Base-by-base conservation (phyloP, 1,140 invertebrate genomes). In the Cephus cinctus region DNA sequence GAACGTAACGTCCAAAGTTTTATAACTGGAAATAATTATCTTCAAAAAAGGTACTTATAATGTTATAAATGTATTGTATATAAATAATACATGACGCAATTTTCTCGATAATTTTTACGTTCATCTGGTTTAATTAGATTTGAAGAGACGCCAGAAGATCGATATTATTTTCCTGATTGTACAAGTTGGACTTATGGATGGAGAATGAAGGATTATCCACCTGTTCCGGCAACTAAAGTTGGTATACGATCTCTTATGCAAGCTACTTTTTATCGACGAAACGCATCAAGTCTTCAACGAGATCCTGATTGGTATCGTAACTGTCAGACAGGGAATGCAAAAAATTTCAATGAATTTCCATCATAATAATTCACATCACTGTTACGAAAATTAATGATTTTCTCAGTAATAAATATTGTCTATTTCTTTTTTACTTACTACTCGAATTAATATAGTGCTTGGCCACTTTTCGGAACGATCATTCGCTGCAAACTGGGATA, bases 141-240 rank as follows among this genome's bases (percentile, higher is more conserved):
- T 16, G 64, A 71, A 49, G 30, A 63, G 12, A 36, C 36, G 4
- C 66, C 69, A 2, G 69, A 74, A 31, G 54, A 71, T 43, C 59
- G 57, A 48, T 73, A 52, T 59, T 69, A 63, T 39, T 67, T 56
- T 32, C 67, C 65, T 3, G 59, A 71, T 39, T 67, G 67, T 34
- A 54, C 53, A 3, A 73, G 43, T 50, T 72, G 70, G 71, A 31
- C 61, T 16, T 63, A 67, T 8, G 70, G 71, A 18, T 74, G 71
- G 71, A 62, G 58, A 11, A 22, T 69, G 4, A 62, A 54, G 5
- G 65, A 73, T 52, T 62, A 60, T 50, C 32, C 51, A n/a, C 5
- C 45, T 5, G 8, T 50, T 20, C 23, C 43, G 23, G 9, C 39
- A 11, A 59, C 57, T 3, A 42, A 58, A 51, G 23, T 56, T 11